Percentiles rank a stretch among this genome's conserved stretches.
Evolutionary conservation across 2,113 vertebrate species (phyloP).

Genomic region (Pachycephala philippinensis): DNA sequence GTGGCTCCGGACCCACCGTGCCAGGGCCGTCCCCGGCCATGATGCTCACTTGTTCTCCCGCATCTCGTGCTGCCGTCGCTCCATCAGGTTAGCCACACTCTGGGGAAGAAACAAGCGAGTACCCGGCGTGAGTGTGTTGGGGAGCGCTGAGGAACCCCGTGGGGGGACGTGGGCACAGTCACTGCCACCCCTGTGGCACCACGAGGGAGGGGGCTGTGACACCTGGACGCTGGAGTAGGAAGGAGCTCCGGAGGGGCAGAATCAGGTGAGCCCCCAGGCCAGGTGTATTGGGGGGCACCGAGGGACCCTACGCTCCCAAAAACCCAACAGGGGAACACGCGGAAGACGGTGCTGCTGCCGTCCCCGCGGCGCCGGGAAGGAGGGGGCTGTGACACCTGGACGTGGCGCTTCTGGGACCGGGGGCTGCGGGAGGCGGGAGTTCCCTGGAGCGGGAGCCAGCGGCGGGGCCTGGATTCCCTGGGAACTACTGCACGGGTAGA

Average conservation of each 20-base stretch:
- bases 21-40: background rate
- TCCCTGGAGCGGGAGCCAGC: background rate
- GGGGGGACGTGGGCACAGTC: no score
- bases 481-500: rapidly evolving
- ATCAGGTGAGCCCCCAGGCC: background rate
- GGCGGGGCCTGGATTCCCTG: background rate
- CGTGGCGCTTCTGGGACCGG: rapidly evolving
- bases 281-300: background rate
- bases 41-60: conserved; percentile 86
- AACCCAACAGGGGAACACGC: background rate
- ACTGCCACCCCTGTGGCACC: background rate
- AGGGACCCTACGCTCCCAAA: background rate
- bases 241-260: background rate
- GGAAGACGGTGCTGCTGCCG: background rate
- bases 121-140: rapidly evolving
- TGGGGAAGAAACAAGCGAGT: conserved; percentile 36
- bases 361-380: background rate
- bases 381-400: background rate
- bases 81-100: conserved; percentile 90
- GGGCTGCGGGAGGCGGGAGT: no score
- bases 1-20: rapidly evolving
- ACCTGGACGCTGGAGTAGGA: no score
- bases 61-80: conserved; percentile 85
- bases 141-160: no score
- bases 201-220: background rate